These are phyloP conservation scores for Macrochelys suwanniensis DNA, from an alignment of 2,797 vertebrate species.

Conservation along the genomic window DNA sequence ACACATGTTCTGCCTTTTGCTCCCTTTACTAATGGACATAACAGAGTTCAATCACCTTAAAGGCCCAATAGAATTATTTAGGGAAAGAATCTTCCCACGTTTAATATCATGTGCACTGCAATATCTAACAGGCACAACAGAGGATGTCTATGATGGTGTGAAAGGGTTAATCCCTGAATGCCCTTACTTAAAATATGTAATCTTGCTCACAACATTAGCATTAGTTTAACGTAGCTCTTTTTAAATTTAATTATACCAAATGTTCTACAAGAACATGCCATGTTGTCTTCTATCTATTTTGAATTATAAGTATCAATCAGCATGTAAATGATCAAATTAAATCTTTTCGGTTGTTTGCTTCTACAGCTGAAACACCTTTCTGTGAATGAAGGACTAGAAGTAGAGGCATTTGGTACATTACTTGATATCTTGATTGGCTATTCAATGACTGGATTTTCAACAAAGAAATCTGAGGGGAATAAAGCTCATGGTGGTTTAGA, in stretches of 20 bases:
- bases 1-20: neutral
- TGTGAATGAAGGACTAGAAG: constrained; percentile 39
- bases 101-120: neutral
- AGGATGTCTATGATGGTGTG: neutral
- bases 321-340: constrained; percentile 75
- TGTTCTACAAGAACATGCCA: constrained; percentile 67
- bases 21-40: neutral
- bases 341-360: constrained; percentile 53
- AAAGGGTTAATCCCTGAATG: constrained; percentile 64
- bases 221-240: constrained; percentile 58
- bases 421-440: fast-evolving
- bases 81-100: neutral
- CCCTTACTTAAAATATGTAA: constrained; percentile 19
- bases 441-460: neutral
- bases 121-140: neutral
- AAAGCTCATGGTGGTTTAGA: fast-evolving
- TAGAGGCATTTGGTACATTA: neutral
- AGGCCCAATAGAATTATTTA: neutral
- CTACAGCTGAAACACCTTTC: constrained; percentile 63
- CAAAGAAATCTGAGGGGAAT: neutral
- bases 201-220: constrained; percentile 37
- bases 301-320: constrained; percentile 73
- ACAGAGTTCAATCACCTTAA: neutral
- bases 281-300: constrained; percentile 66
- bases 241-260: constrained; percentile 76